Conservation (phyloP, 1,140 invertebrate genomes). For the Venustaconcha ellipsiformis region DNA sequence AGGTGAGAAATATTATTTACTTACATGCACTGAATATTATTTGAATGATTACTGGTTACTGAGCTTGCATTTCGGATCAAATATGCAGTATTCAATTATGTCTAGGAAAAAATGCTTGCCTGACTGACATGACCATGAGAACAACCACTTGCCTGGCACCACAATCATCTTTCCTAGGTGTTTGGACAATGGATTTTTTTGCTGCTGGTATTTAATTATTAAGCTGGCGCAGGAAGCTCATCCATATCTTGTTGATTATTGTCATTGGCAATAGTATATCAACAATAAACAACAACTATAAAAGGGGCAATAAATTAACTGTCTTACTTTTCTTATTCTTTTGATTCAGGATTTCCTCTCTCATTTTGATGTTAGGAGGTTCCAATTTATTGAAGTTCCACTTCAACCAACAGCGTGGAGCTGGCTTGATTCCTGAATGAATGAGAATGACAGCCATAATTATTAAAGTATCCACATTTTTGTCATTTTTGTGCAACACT, state of each 20-base stretch:
- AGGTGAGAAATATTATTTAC: too few relatives aligned
- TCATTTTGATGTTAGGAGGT: constrained; percentile 59
- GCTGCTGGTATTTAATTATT: not conserved
- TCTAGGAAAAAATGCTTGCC: too few relatives aligned
- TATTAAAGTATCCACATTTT: too few relatives aligned
- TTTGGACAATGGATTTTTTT: not conserved
- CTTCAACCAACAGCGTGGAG: constrained; percentile 55
- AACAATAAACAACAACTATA: not conserved
- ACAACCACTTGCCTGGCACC: too few relatives aligned
- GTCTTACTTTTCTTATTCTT: constrained; percentile 57
- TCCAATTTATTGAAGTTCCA: constrained; percentile 64
- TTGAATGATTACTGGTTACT: too few relatives aligned
- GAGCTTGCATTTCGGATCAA: too few relatives aligned
- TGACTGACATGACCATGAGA: too few relatives aligned
- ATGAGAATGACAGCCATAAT: too few relatives aligned
- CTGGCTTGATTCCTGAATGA: constrained; percentile 56
- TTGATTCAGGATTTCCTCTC: constrained; percentile 59
- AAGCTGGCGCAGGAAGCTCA: not conserved
- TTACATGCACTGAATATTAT: too few relatives aligned
- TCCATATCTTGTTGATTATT: not conserved
- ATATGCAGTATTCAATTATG: too few relatives aligned
- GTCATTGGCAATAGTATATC: not conserved
- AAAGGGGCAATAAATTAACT: not conserved
- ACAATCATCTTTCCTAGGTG: too few relatives aligned
- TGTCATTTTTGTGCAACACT: too few relatives aligned